These are phyloP conservation scores for Lethenteron camtschaticum DNA, from an alignment of 2,113 vertebrate genomes.

Conservation along the genomic window DNA sequence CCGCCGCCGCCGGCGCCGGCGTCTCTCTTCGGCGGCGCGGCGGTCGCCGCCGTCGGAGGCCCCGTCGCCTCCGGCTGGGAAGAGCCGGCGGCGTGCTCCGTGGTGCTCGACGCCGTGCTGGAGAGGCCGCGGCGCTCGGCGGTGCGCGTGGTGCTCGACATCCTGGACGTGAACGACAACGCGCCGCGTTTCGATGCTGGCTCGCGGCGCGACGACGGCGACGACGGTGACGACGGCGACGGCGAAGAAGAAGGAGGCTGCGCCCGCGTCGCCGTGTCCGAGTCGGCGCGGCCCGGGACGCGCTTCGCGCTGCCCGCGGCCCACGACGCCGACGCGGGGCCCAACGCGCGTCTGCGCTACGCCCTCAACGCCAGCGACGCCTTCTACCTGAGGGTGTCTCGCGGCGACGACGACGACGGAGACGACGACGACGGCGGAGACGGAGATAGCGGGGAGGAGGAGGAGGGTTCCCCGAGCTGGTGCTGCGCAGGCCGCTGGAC, in stretches of 20 bases:
- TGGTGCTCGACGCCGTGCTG: conserved; percentile 25
- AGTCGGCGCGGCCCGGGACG: conserved; percentile 81
- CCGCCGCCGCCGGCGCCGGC: too few relatives aligned
- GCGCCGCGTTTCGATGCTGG: conserved; percentile 16
- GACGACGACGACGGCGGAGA: too few relatives aligned
- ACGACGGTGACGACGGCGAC: too few relatives aligned
- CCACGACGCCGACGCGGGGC: conserved; percentile 83
- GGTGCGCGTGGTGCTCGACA: conserved; percentile 21
- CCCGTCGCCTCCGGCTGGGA: too few relatives aligned
- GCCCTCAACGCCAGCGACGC: conserved; percentile 85
- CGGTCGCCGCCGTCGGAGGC: too few relatives aligned
- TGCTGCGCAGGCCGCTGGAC: conserved; percentile 63
- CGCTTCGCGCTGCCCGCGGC: conserved; percentile 90
- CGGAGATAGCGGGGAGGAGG: conserved; percentile 78
- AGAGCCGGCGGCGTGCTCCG: conserved; percentile 12
- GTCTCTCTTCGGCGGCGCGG: too few relatives aligned
- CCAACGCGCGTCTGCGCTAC: conserved; percentile 79
- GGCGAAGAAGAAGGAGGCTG: too few relatives aligned
- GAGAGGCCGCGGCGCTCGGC: conserved; percentile 24
- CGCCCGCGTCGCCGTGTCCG: conserved; percentile 26
- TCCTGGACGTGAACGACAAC: conserved; percentile 31
- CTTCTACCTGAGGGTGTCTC: conserved; percentile 48
- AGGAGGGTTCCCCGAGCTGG: conserved; percentile 25
- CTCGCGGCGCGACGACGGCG: too few relatives aligned
- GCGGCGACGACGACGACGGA: too few relatives aligned